Percentiles rank a stretch among this genome's conserved stretches.
Conservation (phyloP, 2,888 invertebrate species). For the Drosophila picticornis region DNA sequence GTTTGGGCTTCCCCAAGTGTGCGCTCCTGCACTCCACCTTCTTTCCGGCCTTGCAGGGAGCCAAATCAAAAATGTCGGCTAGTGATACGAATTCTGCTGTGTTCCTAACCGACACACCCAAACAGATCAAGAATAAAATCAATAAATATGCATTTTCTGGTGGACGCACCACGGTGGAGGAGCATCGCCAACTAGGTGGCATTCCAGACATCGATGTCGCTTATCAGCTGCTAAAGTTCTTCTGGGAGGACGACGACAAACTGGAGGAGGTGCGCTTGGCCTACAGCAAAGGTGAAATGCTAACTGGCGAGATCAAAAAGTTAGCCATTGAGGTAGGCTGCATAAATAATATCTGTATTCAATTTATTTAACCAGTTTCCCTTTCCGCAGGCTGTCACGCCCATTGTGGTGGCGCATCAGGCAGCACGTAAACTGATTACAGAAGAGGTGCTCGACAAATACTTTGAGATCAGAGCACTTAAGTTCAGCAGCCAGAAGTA, state of each 20-base stretch:
- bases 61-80: slow-evolving; percentile 99
- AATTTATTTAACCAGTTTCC: not conserved
- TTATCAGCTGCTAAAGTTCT: slow-evolving; percentile 97
- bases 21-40: slow-evolving; percentile 94
- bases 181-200: slow-evolving; percentile 96
- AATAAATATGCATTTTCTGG: slow-evolving; percentile 99
- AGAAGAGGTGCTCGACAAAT: slow-evolving; percentile 93
- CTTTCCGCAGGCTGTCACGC: slow-evolving; percentile 87
- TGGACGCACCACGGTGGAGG: slow-evolving; percentile 96
- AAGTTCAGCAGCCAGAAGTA: slow-evolving; percentile 85
- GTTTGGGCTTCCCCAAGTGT: slow-evolving; percentile 94
- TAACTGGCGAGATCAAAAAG: slow-evolving; percentile 98
- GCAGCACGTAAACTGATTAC: slow-evolving; percentile 91
- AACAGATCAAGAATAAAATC: slow-evolving; percentile 98
- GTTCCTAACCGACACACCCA: slow-evolving; percentile 97
- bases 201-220: slow-evolving; percentile 98
- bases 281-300: slow-evolving; percentile 89
- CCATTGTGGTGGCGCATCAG: slow-evolving; percentile 93
- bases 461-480: slow-evolving; percentile 93
- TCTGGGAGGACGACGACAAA: slow-evolving; percentile 95
- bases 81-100: slow-evolving; percentile 97
- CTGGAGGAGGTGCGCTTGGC: slow-evolving; percentile 89
- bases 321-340: slow-evolving; percentile 89
- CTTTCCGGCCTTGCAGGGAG: slow-evolving; percentile 97
- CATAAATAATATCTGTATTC: not conserved